Percentiles rank a stretch among this genome's conserved stretches.
phyloP scores from a whole-genome alignment of 2,113 vertebrate species.

The Lepus americanus region DNA sequence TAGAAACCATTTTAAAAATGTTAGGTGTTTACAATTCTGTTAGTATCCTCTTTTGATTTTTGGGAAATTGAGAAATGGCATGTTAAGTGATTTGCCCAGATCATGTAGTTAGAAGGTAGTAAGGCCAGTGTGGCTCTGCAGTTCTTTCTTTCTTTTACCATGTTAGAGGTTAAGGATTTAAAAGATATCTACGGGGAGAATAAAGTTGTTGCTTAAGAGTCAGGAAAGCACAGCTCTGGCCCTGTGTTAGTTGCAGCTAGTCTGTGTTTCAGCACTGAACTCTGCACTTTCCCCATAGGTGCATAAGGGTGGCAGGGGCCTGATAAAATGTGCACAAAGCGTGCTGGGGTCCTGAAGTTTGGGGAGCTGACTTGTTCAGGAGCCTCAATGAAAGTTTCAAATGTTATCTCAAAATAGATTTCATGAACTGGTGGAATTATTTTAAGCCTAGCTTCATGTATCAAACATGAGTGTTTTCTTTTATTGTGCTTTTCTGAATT shows the following conservation, averaged over 20 bases:
- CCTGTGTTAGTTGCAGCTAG: background rate
- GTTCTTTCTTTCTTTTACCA: background rate
- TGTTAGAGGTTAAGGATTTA: background rate
- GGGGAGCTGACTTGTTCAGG: background rate
- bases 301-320: accelerated
- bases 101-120: background rate
- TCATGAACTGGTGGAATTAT: slow-evolving; percentile 8
- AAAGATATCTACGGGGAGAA: background rate
- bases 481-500: slow-evolving; percentile 17
- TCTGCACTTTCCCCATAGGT: background rate
- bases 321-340: background rate
- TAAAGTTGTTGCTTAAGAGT: background rate
- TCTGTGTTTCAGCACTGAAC: accelerated
- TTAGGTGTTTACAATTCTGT: background rate
- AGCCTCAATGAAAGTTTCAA: background rate
- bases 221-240: background rate
- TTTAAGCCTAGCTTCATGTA: background rate
- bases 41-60: background rate
- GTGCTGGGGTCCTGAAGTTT: background rate
- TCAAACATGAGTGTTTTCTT: background rate
- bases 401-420: slow-evolving; percentile 13
- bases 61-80: background rate
- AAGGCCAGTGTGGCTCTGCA: background rate
- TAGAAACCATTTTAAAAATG: background rate
- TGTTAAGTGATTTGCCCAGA: background rate